These are phyloP conservation scores for Galendromus occidentalis DNA, from an alignment of 1,140 invertebrate species.

Conservation along the genomic window DNA sequence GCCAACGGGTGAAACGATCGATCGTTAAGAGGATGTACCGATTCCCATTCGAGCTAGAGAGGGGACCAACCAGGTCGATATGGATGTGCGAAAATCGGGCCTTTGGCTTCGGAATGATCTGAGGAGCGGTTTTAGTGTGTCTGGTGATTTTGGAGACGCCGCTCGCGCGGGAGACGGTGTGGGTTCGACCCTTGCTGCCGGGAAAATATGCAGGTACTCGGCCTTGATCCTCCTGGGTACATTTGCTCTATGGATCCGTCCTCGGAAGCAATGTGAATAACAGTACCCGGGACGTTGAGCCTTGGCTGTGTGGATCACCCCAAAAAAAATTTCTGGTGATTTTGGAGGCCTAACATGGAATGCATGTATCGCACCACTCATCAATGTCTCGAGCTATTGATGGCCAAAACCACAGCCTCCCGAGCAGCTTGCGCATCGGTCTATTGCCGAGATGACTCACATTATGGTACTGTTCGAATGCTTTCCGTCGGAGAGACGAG, in stretches of 20 bases:
- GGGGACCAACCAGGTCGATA: slow-evolving; percentile 31
- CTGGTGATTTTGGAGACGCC: no score
- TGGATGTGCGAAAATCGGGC: slow-evolving; percentile 28
- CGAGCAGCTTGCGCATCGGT: slow-evolving; percentile 7
- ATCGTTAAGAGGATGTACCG: slow-evolving; percentile 29
- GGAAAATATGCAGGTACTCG: no score
- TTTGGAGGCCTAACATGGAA: slow-evolving; percentile 14
- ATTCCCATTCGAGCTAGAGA: slow-evolving; percentile 24
- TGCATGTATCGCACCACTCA: background rate
- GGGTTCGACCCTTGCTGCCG: no score
- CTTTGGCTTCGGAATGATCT: no score
- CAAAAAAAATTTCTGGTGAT: no score
- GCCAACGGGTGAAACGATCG: slow-evolving; percentile 29
- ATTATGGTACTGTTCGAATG: slow-evolving; percentile 13
- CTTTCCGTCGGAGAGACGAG: background rate
- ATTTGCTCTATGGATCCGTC: no score
- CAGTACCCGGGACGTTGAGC: no score
- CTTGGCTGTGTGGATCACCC: no score
- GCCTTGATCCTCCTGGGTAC: no score
- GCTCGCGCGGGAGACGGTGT: no score
- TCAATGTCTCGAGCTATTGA: background rate
- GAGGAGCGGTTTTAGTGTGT: slow-evolving; percentile 9
- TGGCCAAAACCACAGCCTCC: background rate
- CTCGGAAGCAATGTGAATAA: no score
- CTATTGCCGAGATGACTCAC: slow-evolving; percentile 14